Evolutionary conservation across 2,888 invertebrate genomes (phyloP).

Genomic region (Tenthredo distinguenda): DNA sequence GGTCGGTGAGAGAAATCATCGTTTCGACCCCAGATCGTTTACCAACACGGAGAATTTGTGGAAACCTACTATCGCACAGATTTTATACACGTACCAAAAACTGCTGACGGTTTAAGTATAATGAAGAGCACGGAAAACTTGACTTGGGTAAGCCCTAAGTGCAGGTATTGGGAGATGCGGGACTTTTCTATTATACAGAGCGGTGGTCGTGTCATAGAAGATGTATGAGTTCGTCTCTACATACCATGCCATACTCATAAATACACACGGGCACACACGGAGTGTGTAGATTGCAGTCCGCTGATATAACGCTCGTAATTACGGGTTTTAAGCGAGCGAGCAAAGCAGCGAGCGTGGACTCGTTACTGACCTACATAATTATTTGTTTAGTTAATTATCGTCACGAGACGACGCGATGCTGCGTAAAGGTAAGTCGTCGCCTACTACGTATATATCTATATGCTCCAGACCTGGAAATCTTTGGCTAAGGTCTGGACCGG

Average conservation of each 20-base stretch:
- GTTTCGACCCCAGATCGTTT: neutral
- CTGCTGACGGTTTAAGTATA: neutral
- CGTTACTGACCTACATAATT: slow-evolving; percentile 45
- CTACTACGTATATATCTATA: neutral
- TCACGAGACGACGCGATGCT: neutral
- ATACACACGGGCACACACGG: neutral
- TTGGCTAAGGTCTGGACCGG: neutral
- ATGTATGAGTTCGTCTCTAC: neutral
- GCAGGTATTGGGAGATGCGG: neutral
- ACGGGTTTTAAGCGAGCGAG: slow-evolving; percentile 17
- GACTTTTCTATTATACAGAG: neutral
- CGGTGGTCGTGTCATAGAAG: neutral
- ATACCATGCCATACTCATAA: neutral
- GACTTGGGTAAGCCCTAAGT: neutral
- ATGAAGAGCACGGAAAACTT: neutral
- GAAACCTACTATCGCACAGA: neutral
- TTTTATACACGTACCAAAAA: neutral
- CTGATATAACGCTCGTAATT: slow-evolving; percentile 25
- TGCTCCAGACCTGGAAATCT: neutral
- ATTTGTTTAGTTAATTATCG: slow-evolving; percentile 40
- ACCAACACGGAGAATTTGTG: neutral
- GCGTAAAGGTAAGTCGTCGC: neutral
- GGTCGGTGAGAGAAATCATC: neutral
- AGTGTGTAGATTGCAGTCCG: neutral
- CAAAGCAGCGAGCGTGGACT: neutral